These are phyloP conservation scores for Phoeniculus purpureus DNA, from an alignment of 2,797 vertebrate genomes.

Conservation along the genomic window DNA sequence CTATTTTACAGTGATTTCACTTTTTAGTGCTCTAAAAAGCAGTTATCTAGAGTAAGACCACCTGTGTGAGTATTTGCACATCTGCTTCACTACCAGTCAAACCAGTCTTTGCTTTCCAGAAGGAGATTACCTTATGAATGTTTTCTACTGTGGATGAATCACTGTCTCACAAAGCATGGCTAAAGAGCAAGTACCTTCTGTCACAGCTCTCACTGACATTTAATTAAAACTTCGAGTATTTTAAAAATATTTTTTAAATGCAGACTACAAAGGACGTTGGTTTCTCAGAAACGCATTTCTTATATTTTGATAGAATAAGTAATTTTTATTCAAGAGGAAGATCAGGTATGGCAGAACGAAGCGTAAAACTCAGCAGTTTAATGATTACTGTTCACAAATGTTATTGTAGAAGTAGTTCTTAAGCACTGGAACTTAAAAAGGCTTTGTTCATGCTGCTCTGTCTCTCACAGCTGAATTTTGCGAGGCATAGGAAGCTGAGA, in stretches of 20 bases:
- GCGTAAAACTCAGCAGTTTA: not conserved
- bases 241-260: not conserved
- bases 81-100: conserved; percentile 7
- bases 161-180: not conserved
- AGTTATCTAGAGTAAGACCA: not conserved
- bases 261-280: not conserved
- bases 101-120: conserved; percentile 22
- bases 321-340: not conserved
- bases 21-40: not conserved
- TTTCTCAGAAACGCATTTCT: not conserved
- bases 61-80: not conserved
- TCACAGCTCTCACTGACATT: not conserved
- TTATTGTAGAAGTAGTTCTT: not conserved
- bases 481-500: not conserved
- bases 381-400: not conserved
- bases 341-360: not conserved
- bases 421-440: not conserved
- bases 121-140: not conserved
- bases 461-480: not conserved
- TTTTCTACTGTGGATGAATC: conserved; percentile 4
- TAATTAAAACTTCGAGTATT: not conserved
- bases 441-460: not conserved
- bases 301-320: not conserved
- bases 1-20: not conserved
- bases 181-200: not conserved